Conservation (phyloP, 2,113 vertebrate species). For the Rissa tridactyla region DNA sequence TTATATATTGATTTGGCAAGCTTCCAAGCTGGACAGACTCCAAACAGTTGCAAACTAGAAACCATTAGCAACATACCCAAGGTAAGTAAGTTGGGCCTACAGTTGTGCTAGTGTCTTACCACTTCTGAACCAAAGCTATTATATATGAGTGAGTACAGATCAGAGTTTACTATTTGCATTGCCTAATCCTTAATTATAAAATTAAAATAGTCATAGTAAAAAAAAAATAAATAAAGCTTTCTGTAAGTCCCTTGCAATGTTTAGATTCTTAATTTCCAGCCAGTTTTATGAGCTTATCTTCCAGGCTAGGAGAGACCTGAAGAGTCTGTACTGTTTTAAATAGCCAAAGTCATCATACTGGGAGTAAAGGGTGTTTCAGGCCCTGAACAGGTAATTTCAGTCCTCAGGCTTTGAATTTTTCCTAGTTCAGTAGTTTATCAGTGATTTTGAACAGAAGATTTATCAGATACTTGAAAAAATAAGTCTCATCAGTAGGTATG, state of each 20-base stretch:
- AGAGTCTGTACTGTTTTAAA: background rate
- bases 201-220: background rate
- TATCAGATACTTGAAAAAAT: background rate
- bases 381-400: background rate
- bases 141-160: background rate
- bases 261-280: background rate
- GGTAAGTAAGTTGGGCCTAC: background rate
- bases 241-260: background rate
- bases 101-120: background rate
- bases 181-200: background rate
- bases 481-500: background rate
- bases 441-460: background rate
- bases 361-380: background rate
- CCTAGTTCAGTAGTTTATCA: background rate
- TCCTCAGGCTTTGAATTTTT: background rate
- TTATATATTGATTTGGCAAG: background rate
- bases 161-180: background rate
- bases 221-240: background rate
- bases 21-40: background rate
- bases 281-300: background rate
- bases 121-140: background rate
- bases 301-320: background rate
- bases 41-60: background rate
- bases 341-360: background rate
- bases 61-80: background rate